Conservation (phyloP, 2,113 vertebrate genomes). For the Lycaon pictus region DNA sequence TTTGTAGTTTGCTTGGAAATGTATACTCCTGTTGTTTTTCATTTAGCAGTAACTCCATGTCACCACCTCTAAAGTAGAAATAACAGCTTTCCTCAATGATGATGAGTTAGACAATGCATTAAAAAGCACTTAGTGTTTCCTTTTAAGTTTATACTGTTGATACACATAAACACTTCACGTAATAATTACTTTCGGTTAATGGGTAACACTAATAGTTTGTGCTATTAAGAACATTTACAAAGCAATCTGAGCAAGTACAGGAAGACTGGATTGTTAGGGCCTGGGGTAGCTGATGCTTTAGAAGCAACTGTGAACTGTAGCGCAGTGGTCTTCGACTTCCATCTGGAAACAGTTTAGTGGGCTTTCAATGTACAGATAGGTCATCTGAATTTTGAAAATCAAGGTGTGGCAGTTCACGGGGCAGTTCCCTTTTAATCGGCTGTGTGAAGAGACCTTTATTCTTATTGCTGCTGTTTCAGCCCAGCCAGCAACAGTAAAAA, state of each 20-base stretch:
- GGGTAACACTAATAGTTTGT: constrained; percentile 29
- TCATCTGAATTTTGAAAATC: constrained; percentile 25
- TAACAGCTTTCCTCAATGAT: constrained; percentile 1
- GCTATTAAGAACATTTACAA: constrained; percentile 22
- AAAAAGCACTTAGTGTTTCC: constrained; percentile 23
- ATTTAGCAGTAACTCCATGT: not conserved
- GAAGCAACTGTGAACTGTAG: not conserved
- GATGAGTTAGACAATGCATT: constrained; percentile 1
- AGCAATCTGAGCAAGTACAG: not conserved
- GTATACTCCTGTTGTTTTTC: not conserved
- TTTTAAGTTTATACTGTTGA: not conserved
- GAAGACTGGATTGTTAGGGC: not conserved
- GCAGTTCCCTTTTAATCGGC: not conserved
- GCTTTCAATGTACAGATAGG: not conserved
- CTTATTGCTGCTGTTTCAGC: not conserved
- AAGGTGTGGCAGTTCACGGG: not conserved
- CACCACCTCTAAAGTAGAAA: not conserved
- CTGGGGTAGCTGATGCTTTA: not conserved
- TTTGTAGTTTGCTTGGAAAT: not conserved
- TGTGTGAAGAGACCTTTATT: not conserved
- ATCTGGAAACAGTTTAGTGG: not conserved
- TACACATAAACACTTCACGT: constrained; percentile 26
- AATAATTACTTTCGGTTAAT: constrained; percentile 61
- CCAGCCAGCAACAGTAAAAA: not conserved
- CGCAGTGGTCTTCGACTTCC: not conserved